Evolutionary conservation across 2,888 invertebrate species (phyloP), one percentile per base, ranked within the genome.

Genomic region (Drosophila multiciliata): DNA sequence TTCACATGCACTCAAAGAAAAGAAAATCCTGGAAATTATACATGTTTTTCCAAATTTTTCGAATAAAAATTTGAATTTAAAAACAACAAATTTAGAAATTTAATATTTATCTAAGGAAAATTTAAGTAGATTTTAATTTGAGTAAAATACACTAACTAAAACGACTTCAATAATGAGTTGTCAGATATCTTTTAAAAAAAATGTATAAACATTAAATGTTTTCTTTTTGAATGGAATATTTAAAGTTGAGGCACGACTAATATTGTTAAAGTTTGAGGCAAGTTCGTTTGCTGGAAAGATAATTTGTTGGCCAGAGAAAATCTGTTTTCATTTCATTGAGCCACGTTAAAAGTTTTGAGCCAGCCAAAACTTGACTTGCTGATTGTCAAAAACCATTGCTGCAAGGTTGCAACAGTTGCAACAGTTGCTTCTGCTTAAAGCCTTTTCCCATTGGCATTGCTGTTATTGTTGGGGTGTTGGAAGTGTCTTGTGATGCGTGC

Each of bases 271-370:
- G 48, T 26, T 48, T 9, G 15, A 49, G 26, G 5, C 26, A 17
- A 26, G 15, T 26, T 49, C 11, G 26, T 11, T 45, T 49, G 26
- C 9, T 49, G 23, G 17, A 49, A 26, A 49, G 17, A 49, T 52
- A 26, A 52, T 52, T 52, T 52, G 32, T 33, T 33, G 8, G 15
- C 8, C 32, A 52, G 9, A 33, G 17, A 52, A 45, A 52, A 52
- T 2, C 32, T 33, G n/a, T 52, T 54, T 36, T n/a, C 23, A n/a
- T 55, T n/a, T n/a, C 12, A 42, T 57, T 57, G 57, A 29, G 26
- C 38, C 60, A 45, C 63, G 50, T 48, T 40, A 53, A 76, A 78
- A 78, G 66, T 78, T 77, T 65, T 32, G 35, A 38, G n/a, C 38
- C 29, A 29, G 8, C 23, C 23, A 50, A 61, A 75, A 55, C 59